Evolutionary conservation across 2,888 invertebrate genomes (phyloP).

Genomic region (Apamea crenata): DNA sequence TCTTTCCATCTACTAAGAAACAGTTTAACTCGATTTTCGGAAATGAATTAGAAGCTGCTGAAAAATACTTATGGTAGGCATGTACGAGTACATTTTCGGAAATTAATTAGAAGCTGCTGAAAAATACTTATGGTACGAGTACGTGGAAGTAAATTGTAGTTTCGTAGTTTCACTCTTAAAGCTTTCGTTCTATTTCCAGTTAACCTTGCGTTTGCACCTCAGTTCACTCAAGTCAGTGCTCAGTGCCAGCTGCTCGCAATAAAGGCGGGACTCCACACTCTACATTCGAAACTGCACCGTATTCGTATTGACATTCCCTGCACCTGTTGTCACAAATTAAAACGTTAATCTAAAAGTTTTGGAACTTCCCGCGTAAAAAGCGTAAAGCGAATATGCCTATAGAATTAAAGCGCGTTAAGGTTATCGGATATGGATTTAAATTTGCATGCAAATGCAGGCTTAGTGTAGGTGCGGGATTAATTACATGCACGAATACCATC

Average conservation of each 20-base stretch:
- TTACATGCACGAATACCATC: conserved; percentile 54
- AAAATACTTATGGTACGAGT: neutral
- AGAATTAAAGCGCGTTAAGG: conserved; percentile 27
- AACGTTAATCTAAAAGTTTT: conserved; percentile 17
- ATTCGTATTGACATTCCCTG: conserved; percentile 33
- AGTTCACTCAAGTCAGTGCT: conserved; percentile 34
- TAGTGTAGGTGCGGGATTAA: conserved; percentile 62
- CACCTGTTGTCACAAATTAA: conserved; percentile 43
- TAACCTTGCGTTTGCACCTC: conserved; percentile 20
- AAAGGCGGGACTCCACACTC: conserved; percentile 13
- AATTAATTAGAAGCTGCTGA: conserved; percentile 17
- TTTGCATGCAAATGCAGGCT: conserved; percentile 59
- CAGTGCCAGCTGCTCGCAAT: conserved; percentile 36
- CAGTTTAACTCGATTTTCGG: conserved; percentile 27
- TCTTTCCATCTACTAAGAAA: conserved; percentile 5
- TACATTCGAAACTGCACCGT: conserved; percentile 18
- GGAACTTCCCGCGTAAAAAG: neutral
- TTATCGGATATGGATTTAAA: conserved; percentile 50
- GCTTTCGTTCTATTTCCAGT: conserved; percentile 43
- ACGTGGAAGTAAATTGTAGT: conserved; percentile 21
- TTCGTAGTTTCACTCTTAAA: conserved; percentile 27
- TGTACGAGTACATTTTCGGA: conserved; percentile 28
- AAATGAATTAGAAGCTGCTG: conserved; percentile 16
- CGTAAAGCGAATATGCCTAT: neutral
- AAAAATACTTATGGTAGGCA: neutral